Evolutionary conservation across 2,888 invertebrate genomes (phyloP), one percentile per base, ranked within the genome.

Genomic region (Adelognathus sp.): DNA sequence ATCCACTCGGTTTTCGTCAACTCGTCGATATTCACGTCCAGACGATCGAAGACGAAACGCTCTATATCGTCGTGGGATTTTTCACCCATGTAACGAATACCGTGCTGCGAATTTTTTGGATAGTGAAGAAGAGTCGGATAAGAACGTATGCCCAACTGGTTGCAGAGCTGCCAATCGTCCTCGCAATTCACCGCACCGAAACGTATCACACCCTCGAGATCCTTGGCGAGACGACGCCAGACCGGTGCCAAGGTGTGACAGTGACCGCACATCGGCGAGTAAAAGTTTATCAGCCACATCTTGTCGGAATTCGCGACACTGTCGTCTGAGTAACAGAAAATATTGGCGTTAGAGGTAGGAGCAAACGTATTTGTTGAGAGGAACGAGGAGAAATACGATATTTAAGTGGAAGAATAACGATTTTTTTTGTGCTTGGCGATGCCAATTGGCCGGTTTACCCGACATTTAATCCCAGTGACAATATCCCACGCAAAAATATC

Each of bases 111-210:
- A 79, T 88, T 87, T 87, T 91, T 88, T 29, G 94, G 94, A 87
- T 94, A 97, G 86, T 96, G 94, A 9, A 97, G 90, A 16, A 97
- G 92, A 0, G 96, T 94, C 0, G 97, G 97, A 91, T 97, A 97
- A 84, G 94, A 94, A 85, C 93, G 91, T 80, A 97, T 95, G 80
- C 94, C 94, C 91, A 97, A 93, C 86, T 95, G 94, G 84, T 94
- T 93, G 91, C 98, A 98, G 79, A 97, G 92, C 50, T 93, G 92
- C 92, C 95, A 96, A 87, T 97, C 96, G 89, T 97, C 96, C 92
- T 96, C 96, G 91, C 97, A 98, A 90, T 98, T 97, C 0, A 98
- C 96, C 33, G 97, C 97, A 36, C 95, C 97, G 67, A 98, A 93
- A 90, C 95, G 93, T 2, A 94, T 89, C 73, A 97, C 96, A 63